A percentile compares a stretch with the other conserved stretches of the same genome.
These are phyloP conservation scores for Onychomys torridus DNA, from an alignment of 2,797 vertebrate genomes.

Conservation along the genomic window DNA sequence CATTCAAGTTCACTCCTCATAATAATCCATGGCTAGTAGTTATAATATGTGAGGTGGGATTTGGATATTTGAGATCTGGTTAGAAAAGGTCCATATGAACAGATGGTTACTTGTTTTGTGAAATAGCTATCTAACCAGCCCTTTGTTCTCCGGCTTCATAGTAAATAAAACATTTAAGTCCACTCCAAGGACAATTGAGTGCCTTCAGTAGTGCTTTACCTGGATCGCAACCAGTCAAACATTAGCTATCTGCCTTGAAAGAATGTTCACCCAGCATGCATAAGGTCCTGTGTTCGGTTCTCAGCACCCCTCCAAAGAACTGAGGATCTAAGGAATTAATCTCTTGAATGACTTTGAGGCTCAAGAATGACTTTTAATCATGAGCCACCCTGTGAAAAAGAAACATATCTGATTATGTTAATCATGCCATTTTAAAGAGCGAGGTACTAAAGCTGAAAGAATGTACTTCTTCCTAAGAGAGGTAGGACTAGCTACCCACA, in stretches of 20 bases:
- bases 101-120: slow-evolving; percentile 31
- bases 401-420: neutral
- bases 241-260: neutral
- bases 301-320: neutral
- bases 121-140: neutral
- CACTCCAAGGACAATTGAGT: neutral
- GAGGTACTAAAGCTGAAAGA: neutral
- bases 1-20: neutral
- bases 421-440: neutral
- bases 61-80: neutral
- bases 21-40: neutral
- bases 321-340: neutral
- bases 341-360: neutral
- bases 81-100: neutral
- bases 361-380: neutral
- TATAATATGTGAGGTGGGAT: neutral
- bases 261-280: too few species aligned
- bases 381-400: neutral
- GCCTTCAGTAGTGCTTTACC: neutral
- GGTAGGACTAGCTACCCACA: neutral
- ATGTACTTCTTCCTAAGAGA: neutral
- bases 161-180: slow-evolving; percentile 24
- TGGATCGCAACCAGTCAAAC: neutral
- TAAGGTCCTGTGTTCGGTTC: neutral
- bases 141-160: slow-evolving; percentile 11